Percentiles rank a stretch among this genome's conserved stretches.
Evolutionary conservation across 2,888 invertebrate species (phyloP).

Genomic region (Smittia sp.): DNA sequence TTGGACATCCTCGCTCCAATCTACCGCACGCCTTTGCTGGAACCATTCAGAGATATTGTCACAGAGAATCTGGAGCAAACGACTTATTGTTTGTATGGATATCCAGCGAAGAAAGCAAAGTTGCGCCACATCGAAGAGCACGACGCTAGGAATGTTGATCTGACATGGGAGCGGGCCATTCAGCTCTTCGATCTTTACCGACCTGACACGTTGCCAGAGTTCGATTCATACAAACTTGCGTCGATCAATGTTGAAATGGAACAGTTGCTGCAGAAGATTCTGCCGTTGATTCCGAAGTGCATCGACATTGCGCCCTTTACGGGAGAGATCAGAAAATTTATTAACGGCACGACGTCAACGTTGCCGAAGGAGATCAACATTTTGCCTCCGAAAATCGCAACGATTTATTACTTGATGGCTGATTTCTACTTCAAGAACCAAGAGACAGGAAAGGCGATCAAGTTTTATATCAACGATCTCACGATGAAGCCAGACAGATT

Average conservation of each 20-base stretch:
- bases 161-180: conserved; percentile 72
- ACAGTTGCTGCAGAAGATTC: conserved; percentile 67
- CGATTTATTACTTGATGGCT: conserved; percentile 85
- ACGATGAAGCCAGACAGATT: conserved; percentile 75
- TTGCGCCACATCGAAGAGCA: conserved; percentile 58
- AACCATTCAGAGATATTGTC: conserved; percentile 65
- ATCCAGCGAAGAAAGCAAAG: conserved; percentile 68
- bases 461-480: conserved; percentile 80
- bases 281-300: conserved; percentile 65
- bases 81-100: conserved; percentile 79
- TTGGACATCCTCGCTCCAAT: conserved; percentile 71
- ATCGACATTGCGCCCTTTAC: conserved; percentile 64
- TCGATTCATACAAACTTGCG: conserved; percentile 70
- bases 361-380: conserved; percentile 58
- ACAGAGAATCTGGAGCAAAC: conserved; percentile 79
- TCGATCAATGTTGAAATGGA: conserved; percentile 83
- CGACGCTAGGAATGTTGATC: conserved; percentile 64
- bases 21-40: conserved; percentile 64
- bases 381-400: conserved; percentile 63
- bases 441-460: conserved; percentile 70
- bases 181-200: conserved; percentile 78
- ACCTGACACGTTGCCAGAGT: conserved; percentile 75
- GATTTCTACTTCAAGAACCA: conserved; percentile 90
- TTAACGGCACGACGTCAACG: conserved; percentile 61
- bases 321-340: conserved; percentile 64